Conservation (phyloP, 2,888 invertebrate genomes). For the Norana najaformis region DNA sequence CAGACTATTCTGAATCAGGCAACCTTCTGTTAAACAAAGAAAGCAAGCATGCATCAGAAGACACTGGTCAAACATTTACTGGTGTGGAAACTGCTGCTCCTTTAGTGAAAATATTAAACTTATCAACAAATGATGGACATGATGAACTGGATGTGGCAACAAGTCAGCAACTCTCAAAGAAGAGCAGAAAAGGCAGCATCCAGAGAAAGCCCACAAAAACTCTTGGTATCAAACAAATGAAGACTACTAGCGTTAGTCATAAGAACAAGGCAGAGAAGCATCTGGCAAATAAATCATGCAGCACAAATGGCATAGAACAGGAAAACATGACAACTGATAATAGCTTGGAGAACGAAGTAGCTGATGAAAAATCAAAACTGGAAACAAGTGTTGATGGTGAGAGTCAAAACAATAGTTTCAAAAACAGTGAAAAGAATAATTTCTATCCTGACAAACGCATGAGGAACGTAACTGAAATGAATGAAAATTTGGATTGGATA, state of each 20-base stretch:
- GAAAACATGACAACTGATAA: background rate
- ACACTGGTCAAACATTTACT: background rate
- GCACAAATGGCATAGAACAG: background rate
- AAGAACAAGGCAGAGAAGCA: too few species aligned
- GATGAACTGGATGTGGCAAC: background rate
- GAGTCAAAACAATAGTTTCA: background rate
- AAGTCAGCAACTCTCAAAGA: background rate
- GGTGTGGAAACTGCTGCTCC: background rate
- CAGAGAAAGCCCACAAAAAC: background rate
- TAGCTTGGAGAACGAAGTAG: background rate
- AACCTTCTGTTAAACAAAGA: background rate
- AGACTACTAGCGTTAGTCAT: background rate
- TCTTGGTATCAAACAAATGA: background rate
- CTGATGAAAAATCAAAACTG: background rate
- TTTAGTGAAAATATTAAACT: background rate
- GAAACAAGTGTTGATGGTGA: background rate
- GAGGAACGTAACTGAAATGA: background rate
- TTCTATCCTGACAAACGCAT: background rate
- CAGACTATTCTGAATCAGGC: slow-evolving; percentile 1
- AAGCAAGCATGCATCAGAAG: background rate
- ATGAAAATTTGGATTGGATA: background rate
- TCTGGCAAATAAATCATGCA: background rate
- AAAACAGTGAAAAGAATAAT: background rate
- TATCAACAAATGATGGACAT: background rate
- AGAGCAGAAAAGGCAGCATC: background rate